Evolutionary conservation across 2,888 invertebrate genomes (phyloP), one percentile per base, ranked within the genome.

Genomic region (Dendrolimus pini): DNA sequence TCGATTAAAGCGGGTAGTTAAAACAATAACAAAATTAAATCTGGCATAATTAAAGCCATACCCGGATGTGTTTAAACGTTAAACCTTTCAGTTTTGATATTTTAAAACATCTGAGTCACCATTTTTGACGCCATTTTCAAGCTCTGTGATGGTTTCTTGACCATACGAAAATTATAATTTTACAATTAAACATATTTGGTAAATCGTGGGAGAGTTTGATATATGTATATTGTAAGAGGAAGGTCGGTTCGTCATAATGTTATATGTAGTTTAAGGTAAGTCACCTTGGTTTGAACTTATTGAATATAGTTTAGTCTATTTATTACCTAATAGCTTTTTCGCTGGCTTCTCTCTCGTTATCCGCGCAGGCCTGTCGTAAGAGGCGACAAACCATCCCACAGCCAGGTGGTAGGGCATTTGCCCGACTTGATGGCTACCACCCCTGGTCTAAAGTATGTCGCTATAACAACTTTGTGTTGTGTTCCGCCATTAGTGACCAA

Each of bases 171-270:
- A 64, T 57, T 58, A 42, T 59, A 61, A 59, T 58, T 56, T 54
- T 42, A 41, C 14, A 54, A 12, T 56, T 54, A 55, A 41, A 52
- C 60, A 18, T 41, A 62, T 65, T 65, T 65, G 67, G 70, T 54
- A n/a, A 47, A 12, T 60, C 63, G 72, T 72, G 69, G 72, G 72
- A 56, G 69, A 65, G 65, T 68, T 54, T 56, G 59, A 54, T 61
- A 58, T 57, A 59, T 55, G 61, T 69, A 70, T 70, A 64, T 67
- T 64, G 65, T 54, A 59, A 58, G 54, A 58, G 62, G 66, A 67
- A 66, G 65, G 67, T 63, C 57, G 56, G n/a, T 30, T 13, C 54
- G 54, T 59, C 58, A 54, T 56, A 47, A n/a, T 53, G 47, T 9
- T 9, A 54, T 9, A 52, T 13, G 10, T 18, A 41, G 30, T 12